A percentile compares a stretch with the other conserved stretches of the same genome.
Evolutionary conservation across 2,797 vertebrate species (phyloP).

Genomic region (Avahi laniger): DNA sequence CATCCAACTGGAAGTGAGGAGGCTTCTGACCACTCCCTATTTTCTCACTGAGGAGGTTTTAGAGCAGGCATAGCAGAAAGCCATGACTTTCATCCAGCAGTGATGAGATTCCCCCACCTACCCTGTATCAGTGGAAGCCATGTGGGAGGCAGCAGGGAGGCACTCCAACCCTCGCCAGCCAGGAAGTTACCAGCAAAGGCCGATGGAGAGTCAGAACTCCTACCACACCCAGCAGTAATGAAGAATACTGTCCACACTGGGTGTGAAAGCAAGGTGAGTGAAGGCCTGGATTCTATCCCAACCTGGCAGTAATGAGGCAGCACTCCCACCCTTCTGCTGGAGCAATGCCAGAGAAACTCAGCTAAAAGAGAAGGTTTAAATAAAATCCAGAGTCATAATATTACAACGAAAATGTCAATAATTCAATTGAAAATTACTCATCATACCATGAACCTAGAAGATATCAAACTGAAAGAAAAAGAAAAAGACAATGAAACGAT

Average conservation of each 20-base stretch:
- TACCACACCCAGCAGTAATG: not conserved
- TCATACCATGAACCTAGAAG: not conserved
- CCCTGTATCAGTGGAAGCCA: not conserved
- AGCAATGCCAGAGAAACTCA: slow-evolving; percentile 1
- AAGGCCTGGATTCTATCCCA: not conserved
- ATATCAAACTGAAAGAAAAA: not conserved
- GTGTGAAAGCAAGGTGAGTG: not conserved
- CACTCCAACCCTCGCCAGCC: not conserved
- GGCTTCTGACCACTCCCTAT: not conserved
- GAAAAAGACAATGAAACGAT: not conserved
- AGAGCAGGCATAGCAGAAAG: not conserved
- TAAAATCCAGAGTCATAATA: not conserved
- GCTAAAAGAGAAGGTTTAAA: not conserved
- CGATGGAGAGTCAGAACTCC: not conserved
- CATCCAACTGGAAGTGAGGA: not conserved
- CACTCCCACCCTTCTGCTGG: not conserved
- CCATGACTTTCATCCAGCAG: not conserved
- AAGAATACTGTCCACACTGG: not conserved
- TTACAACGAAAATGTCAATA: not conserved
- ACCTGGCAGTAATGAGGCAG: not conserved
- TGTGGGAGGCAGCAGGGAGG: not conserved
- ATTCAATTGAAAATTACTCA: not conserved
- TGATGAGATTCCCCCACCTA: not conserved
- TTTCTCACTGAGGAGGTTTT: not conserved
- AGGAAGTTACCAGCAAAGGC: not conserved